A percentile compares a stretch with the other conserved stretches of the same genome.
phyloP scores from a whole-genome alignment of 2,113 vertebrate genomes.

The Ceyx margarethae region DNA sequence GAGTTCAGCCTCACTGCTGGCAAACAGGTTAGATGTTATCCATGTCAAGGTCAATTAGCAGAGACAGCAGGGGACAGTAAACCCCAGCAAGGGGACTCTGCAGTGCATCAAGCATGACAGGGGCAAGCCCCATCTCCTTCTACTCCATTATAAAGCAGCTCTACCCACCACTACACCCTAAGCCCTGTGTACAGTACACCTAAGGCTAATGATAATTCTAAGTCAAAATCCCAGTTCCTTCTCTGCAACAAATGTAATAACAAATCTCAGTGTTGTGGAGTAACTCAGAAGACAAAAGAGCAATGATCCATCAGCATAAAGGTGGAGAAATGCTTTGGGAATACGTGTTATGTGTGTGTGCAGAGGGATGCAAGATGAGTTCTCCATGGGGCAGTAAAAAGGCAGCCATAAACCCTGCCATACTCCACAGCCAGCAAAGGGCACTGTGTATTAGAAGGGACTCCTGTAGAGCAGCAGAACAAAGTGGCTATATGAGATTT shows the following conservation, averaged over 20 bases:
- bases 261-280: neutral
- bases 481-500: neutral
- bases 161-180: neutral
- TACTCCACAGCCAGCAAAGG: neutral
- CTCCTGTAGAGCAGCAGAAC: neutral
- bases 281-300: neutral
- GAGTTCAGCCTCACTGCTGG: neutral
- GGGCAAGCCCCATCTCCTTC: neutral
- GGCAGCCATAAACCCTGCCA: neutral
- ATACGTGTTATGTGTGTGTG: neutral
- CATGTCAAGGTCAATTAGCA: neutral
- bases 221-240: neutral
- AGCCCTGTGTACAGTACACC: neutral
- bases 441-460: neutral
- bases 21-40: neutral
- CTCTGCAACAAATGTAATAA: neutral
- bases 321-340: neutral
- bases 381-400: neutral
- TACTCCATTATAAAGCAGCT: neutral
- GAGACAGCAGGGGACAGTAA: neutral
- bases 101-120: neutral
- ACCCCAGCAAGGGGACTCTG: neutral
- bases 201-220: neutral
- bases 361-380: neutral
- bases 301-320: neutral